Base-by-base conservation (phyloP, 2,888 invertebrate genomes). In the Maniola hyperantus region DNA sequence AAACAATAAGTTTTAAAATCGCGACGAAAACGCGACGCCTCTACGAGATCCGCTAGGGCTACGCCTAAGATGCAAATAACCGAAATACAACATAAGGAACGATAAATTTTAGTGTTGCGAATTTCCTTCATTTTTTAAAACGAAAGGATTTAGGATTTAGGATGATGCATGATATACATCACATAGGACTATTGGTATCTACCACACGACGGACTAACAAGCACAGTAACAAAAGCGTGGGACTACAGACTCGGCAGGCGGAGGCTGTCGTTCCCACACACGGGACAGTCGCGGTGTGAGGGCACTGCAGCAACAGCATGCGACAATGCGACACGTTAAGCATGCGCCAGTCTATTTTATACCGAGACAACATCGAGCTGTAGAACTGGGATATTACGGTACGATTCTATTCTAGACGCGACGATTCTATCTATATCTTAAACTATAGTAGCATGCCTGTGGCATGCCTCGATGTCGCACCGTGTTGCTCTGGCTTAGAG, bases 161-260 rank as follows among this genome's bases (percentile, higher is more conserved):
- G n/a, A n/a, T n/a, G n/a, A n/a, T n/a, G n/a, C n/a, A n/a, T n/a
- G n/a, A n/a, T n/a, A n/a, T n/a, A n/a, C n/a, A n/a, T n/a, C n/a
- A n/a, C n/a, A n/a, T n/a, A n/a, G 26, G 11, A 33, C 51, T 26
- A 26, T 26, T 33, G 26, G 13, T n/a, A 13, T 51, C 13, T 51
- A 13, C 6, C 10, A n/a, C n/a, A n/a, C n/a, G n/a, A 26, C 5
- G 26, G 13, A 13, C 13, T 20, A 51, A 4, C 13, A 33, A 55
- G 58, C 64, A 57, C 61, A 39, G 55, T 50, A 44, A 58, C 58
- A 58, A 44, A 58, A 55, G 55, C 54, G 33, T 46, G 48, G 55
- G 55, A 26, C 46, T 34, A 64, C 55, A 58, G 58, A 58, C 58
- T 58, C n/a, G n/a, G n/a, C n/a, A 53, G 20, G 8, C 26, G 13